Evolutionary conservation across 1,140 invertebrate species (phyloP), one percentile per base, ranked within the genome.

Genomic region (Reticulitermes speratus): DNA sequence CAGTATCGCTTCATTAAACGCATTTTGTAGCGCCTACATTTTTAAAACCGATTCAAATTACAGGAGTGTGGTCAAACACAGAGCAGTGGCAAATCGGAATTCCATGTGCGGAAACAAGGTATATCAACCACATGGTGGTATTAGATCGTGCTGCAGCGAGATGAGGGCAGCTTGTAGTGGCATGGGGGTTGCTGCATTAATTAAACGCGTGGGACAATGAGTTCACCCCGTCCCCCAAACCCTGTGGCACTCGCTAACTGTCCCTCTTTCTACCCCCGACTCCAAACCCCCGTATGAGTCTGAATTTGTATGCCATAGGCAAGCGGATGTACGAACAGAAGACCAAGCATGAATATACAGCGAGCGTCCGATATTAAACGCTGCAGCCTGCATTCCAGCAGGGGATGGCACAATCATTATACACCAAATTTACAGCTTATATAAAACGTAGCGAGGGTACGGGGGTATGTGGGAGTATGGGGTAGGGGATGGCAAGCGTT

Each of bases 361-460:
- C 83, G 23, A 52, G 25, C 65, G 65, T 30, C 65, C 83, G 45
- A 84, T 84, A 84, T 84, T 84, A 84, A 84, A 84, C 11, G 83
- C 83, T 84, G 83, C 48, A 52, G 48, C 83, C 44, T n/a, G 83
- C 83, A 84, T 84, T 84, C 83, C 83, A 84, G 30, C 83, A 84
- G 83, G 44, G 59, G 44, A 84, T 84, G 83, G 83, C 48, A 84
- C 44, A 84, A 86, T 86, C 85, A 86, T 86, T 86, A 86, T 86
- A 82, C 85, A 69, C 85, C 85, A 86, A 86, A 86, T 86, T 86
- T 86, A 86, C 85, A 86, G 85, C 85, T 86, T 86, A 86, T 83
- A 86, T 86, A 83, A 86, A 86, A 86, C 85, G 30, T 30, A 45
- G 75, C 75, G 30, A 44, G 30, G 38, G 38, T 19, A 23, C 23